Percentiles rank a stretch among this genome's conserved stretches.
Conservation (phyloP, 2,113 vertebrate species). For the Plecotus auritus region DNA sequence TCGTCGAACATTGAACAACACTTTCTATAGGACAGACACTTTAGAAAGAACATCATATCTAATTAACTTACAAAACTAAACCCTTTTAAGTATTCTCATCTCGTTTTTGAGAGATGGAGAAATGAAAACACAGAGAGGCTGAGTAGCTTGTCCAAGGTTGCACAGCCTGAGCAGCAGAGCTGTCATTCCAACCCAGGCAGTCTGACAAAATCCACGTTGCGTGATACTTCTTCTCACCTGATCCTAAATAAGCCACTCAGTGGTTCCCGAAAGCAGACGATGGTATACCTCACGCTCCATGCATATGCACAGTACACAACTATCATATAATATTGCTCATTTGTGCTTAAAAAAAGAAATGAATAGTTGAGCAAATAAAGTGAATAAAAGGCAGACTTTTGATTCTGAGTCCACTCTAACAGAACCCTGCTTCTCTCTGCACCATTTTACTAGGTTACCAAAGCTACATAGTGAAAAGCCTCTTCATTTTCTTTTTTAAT, state of each 20-base stretch:
- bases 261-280: too few species aligned
- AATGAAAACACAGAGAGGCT: background rate
- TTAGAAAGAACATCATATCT: background rate
- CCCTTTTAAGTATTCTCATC: background rate
- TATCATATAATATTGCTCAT: fast-evolving
- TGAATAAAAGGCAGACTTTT: background rate
- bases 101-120: background rate
- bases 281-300: fast-evolving
- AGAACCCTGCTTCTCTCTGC: background rate
- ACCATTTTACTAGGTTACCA: background rate
- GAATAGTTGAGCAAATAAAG: background rate
- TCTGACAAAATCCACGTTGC: fast-evolving
- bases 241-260: background rate
- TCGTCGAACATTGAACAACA: background rate
- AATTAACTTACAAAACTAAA: background rate
- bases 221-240: fast-evolving
- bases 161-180: background rate
- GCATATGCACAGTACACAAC: fast-evolving
- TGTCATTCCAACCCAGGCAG: background rate
- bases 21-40: background rate
- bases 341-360: background rate
- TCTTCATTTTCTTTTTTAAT: background rate
- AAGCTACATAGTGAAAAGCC: background rate
- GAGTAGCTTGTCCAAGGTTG: background rate
- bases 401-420: background rate